Evolutionary conservation across 2,113 vertebrate species (phyloP).

Genomic region (Corvus moneduloides): DNA sequence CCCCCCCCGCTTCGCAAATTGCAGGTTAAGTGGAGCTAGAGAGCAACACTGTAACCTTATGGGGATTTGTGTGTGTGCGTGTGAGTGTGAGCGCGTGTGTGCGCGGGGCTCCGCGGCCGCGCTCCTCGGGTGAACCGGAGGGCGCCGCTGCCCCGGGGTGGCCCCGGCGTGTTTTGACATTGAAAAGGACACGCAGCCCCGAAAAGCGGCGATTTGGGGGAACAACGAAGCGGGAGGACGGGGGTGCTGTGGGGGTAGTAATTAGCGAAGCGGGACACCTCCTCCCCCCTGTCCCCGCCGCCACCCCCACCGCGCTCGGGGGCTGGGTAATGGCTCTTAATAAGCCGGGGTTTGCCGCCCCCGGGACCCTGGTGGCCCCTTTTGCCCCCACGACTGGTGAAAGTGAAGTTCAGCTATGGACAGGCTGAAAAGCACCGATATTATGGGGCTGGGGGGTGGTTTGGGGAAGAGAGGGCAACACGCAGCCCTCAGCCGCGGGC

Average conservation of each 20-base stretch:
- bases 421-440: background rate
- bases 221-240: background rate
- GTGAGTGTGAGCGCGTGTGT: background rate
- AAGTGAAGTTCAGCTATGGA: background rate
- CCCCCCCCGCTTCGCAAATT: no score
- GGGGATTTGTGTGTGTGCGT: background rate
- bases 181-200: slow-evolving; percentile 60
- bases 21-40: slow-evolving; percentile 10
- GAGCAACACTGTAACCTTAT: slow-evolving; percentile 65
- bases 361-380: no score
- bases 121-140: background rate
- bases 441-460: background rate
- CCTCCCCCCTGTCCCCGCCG: no score
- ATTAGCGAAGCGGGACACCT: no score
- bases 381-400: no score
- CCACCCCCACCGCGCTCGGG: no score
- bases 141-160: background rate
- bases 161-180: slow-evolving; percentile 48
- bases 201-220: background rate
- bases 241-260: no score
- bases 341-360: background rate
- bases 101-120: background rate
- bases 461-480: background rate
- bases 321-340: background rate
- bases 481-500: background rate